phyloP scores from a whole-genome alignment of 2,888 invertebrate species.

The Lomographa bimaculata region DNA sequence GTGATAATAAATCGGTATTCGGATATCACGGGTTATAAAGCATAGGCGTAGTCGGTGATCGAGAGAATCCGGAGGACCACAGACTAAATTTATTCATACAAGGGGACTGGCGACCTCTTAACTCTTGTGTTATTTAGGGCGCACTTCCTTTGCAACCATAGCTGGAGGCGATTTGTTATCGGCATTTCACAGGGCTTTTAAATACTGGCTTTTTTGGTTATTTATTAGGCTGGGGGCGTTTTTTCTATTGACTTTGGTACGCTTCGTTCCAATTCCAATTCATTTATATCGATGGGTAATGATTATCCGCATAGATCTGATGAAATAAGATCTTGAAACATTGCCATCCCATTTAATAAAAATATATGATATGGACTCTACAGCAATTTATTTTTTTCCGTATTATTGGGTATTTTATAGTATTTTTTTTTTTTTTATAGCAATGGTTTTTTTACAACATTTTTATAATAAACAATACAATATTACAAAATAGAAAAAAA shows the following conservation, averaged over 20 bases:
- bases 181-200: slow-evolving; percentile 36
- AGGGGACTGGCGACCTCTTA: slow-evolving; percentile 68
- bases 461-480: too few relatives aligned
- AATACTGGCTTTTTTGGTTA: slow-evolving; percentile 39
- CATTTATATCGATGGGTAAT: too few relatives aligned
- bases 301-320: too few relatives aligned
- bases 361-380: too few relatives aligned
- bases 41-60: slow-evolving; percentile 80
- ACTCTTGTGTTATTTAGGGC: slow-evolving; percentile 75
- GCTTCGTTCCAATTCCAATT: slow-evolving; percentile 1
- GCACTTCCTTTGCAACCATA: slow-evolving; percentile 66
- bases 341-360: too few relatives aligned
- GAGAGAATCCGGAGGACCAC: slow-evolving; percentile 66
- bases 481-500: too few relatives aligned
- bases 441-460: too few relatives aligned
- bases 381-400: too few relatives aligned
- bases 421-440: too few relatives aligned
- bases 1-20: slow-evolving; percentile 79
- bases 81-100: slow-evolving; percentile 76
- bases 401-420: too few relatives aligned
- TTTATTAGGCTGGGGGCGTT: slow-evolving; percentile 22
- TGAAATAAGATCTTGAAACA: too few relatives aligned
- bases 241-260: slow-evolving; percentile 18
- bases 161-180: slow-evolving; percentile 48
- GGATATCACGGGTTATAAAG: slow-evolving; percentile 82